phyloP scores from a whole-genome alignment of 1,140 invertebrate genomes.

The Contarinia nasturtii region DNA sequence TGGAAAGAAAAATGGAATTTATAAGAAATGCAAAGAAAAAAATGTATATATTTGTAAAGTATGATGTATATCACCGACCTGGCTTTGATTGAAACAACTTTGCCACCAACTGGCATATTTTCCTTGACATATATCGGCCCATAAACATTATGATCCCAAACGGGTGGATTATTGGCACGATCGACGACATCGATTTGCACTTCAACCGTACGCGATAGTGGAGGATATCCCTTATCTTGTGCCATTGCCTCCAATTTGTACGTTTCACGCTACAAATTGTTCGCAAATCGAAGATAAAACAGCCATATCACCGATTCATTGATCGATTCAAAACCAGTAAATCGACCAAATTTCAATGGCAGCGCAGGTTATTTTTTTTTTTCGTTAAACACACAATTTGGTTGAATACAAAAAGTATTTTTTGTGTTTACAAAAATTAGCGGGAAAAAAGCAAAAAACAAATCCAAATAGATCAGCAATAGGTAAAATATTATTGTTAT shows the following conservation, averaged over 20 bases:
- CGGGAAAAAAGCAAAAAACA: constrained; percentile 1
- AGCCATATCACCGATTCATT: not conserved
- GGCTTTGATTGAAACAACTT: constrained; percentile 92
- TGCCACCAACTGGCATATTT: constrained; percentile 88
- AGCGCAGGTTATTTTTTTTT: not conserved
- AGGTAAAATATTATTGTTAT: not conserved
- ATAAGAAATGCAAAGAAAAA: not conserved
- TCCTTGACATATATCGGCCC: constrained; percentile 93
- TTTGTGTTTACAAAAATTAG: not conserved
- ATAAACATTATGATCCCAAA: constrained; percentile 90
- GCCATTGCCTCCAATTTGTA: constrained; percentile 94
- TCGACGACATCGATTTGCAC: constrained; percentile 95
- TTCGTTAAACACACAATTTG: not conserved
- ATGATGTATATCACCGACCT: constrained; percentile 49
- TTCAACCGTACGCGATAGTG: constrained; percentile 83
- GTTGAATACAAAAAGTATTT: not conserved
- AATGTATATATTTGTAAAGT: not conserved
- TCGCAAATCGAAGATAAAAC: not conserved
- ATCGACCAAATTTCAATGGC: not conserved
- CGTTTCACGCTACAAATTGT: constrained; percentile 61
- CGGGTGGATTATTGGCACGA: constrained; percentile 88
- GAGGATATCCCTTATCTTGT: constrained; percentile 86
- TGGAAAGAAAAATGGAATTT: not conserved
- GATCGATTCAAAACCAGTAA: not conserved
- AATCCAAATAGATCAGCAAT: constrained; percentile 1